Conservation (phyloP, 2,888 invertebrate genomes). For the Aphelenchoides bicaudatus region DNA sequence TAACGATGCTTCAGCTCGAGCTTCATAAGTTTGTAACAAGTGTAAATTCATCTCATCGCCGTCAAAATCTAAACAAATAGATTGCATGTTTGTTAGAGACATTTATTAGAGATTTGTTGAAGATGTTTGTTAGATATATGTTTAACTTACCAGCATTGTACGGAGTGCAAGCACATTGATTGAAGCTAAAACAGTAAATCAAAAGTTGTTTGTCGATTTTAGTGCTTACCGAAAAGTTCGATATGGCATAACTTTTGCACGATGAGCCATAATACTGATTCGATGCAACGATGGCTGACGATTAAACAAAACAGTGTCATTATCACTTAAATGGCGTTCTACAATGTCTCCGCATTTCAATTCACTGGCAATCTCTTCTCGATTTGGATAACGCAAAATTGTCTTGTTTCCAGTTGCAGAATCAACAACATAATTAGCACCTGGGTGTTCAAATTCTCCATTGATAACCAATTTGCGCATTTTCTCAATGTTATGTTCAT, state of each 20-base stretch:
- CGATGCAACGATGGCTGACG: conserved; percentile 96
- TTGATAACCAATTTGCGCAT: conserved; percentile 80
- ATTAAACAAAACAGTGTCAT: conserved; percentile 96
- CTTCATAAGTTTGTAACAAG: conserved; percentile 96
- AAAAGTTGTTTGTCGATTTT: no score
- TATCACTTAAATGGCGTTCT: conserved; percentile 76
- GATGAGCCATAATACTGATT: conserved; percentile 94
- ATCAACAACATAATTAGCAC: conserved; percentile 91
- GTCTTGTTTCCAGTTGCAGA: conserved; percentile 75
- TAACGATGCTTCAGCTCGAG: conserved; percentile 83
- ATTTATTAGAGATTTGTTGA: conserved; percentile 19
- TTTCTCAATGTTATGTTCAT: conserved; percentile 76
- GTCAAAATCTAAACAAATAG: conserved; percentile 75
- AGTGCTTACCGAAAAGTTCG: conserved; percentile 41
- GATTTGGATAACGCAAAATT: conserved; percentile 79
- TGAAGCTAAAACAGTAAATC: conserved; percentile 71
- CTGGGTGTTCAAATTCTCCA: conserved; percentile 88
- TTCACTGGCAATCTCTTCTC: conserved; percentile 74
- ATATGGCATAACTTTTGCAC: conserved; percentile 70
- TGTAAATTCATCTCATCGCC: conserved; percentile 99
- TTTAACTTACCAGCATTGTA: conserved; percentile 93
- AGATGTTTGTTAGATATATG: conserved; percentile 7
- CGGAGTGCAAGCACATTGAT: conserved; percentile 96
- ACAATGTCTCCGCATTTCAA: conserved; percentile 78
- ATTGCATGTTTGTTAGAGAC: not conserved